Conservation (phyloP, 2,113 vertebrate genomes). For the Cyanistes caeruleus region DNA sequence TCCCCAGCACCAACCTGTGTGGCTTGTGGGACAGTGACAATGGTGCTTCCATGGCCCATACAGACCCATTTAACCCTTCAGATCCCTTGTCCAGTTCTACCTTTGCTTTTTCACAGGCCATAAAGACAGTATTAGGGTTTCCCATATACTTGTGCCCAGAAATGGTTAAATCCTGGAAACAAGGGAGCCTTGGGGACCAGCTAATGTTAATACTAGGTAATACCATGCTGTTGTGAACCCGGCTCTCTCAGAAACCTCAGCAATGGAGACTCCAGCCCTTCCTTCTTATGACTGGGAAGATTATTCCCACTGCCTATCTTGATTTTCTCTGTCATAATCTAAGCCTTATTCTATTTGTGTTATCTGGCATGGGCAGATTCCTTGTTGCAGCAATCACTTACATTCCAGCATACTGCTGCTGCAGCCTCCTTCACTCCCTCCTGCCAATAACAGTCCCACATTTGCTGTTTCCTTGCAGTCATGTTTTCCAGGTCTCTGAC, state of each 20-base stretch:
- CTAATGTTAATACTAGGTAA: not conserved
- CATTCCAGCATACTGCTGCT: not conserved
- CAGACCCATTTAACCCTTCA: not conserved
- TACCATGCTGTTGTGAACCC: accelerated
- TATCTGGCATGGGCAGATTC: not conserved
- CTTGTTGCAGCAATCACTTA: not conserved
- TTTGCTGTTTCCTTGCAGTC: not conserved
- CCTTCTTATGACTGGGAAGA: not conserved
- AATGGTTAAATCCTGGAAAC: not conserved
- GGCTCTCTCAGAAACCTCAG: not conserved
- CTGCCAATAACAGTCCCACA: not conserved
- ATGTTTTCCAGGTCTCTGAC: not conserved
- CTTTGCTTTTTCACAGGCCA: accelerated
- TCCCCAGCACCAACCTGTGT: not conserved
- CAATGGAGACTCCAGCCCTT: not conserved
- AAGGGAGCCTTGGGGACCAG: not conserved
- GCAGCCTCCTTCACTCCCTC: not conserved
- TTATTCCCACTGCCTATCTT: not conserved
- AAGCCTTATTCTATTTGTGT: not conserved
- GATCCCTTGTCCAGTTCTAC: not conserved
- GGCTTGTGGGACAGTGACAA: not conserved
- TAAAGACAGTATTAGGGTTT: not conserved
- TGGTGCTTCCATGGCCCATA: not conserved
- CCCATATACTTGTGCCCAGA: not conserved
- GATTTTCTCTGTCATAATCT: not conserved